These are phyloP conservation scores for Echinarachnius parma DNA, from an alignment of 53 echinoderm and acorn worm species.

Conservation along the genomic window DNA sequence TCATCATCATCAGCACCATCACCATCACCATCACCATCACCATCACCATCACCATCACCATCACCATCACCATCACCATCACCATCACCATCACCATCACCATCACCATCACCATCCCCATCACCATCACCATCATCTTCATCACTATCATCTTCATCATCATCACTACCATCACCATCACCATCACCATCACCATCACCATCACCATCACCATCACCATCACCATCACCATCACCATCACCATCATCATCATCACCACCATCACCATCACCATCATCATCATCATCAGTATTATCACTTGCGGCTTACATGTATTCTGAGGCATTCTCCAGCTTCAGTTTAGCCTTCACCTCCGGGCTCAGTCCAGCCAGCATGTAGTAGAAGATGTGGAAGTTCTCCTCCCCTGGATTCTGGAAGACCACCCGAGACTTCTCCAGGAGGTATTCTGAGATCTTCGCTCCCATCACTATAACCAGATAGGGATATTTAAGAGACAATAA, in stretches of 20 bases:
- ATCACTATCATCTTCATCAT: neutral
- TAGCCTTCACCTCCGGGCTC: constrained; percentile 59
- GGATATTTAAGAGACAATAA: too few species aligned
- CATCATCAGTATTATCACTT: too few species aligned
- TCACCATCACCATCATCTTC: neutral
- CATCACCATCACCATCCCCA: neutral
- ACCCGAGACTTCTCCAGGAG: constrained; percentile 96
- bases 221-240: neutral
- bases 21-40: neutral
- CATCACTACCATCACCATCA: neutral
- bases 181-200: constrained; percentile 15
- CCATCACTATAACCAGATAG: too few species aligned
- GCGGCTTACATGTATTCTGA: constrained; percentile 71
- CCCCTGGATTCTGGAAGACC: constrained; percentile 87
- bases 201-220: constrained; percentile 20
- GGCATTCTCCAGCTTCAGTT: constrained; percentile 60
- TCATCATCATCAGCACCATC: constrained; percentile 3
- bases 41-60: neutral
- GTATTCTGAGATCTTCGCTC: constrained; percentile 99
- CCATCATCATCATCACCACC: neutral
- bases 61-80: neutral
- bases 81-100: neutral
- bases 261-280: neutral
- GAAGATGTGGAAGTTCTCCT: constrained; percentile 99
- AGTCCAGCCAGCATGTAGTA: constrained; percentile 99